These are phyloP conservation scores for Oenanthe melanoleuca DNA, from an alignment of 2,113 vertebrate genomes.

Conservation along the genomic window DNA sequence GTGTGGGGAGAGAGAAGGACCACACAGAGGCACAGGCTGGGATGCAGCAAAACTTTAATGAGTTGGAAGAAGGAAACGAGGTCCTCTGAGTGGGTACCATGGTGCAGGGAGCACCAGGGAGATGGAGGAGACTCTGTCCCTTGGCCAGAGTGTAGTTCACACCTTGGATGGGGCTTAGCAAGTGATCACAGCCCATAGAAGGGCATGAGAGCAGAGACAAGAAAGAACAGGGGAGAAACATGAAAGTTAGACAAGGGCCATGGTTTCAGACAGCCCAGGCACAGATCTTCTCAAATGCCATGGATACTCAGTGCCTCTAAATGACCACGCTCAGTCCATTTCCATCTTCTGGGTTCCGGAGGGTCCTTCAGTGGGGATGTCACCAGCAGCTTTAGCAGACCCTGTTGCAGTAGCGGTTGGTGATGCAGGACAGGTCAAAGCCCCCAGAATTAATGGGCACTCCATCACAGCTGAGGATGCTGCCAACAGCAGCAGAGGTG, in stretches of 20 bases:
- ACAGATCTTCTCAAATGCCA: no score
- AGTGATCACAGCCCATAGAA: neutral
- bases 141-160: neutral
- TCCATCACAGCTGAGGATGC: no score
- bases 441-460: neutral
- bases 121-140: neutral
- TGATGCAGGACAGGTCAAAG: neutral
- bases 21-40: neutral
- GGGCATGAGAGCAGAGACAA: no score
- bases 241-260: neutral
- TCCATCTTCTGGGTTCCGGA: neutral
- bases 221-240: neutral
- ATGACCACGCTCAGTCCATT: neutral
- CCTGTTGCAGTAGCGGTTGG: neutral
- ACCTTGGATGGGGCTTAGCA: neutral
- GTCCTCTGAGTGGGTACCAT: neutral
- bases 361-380: neutral
- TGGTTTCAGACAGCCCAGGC: neutral
- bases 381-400: neutral
- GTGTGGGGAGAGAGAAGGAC: fast-evolving
- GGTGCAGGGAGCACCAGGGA: neutral
- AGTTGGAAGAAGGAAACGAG: neutral
- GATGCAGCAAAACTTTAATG: conserved; percentile 24
- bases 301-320: neutral
- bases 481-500: no score